phyloP scores from a whole-genome alignment of 2,888 invertebrate species.

The Cephonodes hylas region DNA sequence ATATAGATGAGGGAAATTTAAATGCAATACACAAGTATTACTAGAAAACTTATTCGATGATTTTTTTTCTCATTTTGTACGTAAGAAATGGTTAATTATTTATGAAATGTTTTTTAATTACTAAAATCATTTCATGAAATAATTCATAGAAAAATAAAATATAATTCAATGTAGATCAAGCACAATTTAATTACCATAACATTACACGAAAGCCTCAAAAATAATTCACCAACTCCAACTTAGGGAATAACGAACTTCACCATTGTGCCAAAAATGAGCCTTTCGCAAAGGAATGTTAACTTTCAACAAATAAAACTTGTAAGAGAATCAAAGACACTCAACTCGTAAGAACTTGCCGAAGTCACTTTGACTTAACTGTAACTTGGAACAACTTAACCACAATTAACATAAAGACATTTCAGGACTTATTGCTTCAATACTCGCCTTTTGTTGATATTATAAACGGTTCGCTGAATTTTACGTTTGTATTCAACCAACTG shows the following conservation, averaged over 20 bases:
- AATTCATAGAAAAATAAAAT: no score
- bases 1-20: no score
- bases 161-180: not conserved
- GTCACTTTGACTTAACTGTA: slow-evolving; percentile 34
- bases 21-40: no score
- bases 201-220: not conserved
- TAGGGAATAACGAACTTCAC: not conserved
- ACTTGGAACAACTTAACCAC: slow-evolving; percentile 37
- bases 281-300: not conserved
- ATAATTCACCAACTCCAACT: not conserved
- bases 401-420: slow-evolving; percentile 47
- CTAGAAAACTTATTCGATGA: no score
- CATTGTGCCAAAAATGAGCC: not conserved
- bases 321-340: not conserved
- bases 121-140: no score
- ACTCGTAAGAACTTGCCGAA: not conserved
- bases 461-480: not conserved
- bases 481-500: not conserved
- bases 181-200: not conserved
- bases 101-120: no score
- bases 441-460: slow-evolving; percentile 4
- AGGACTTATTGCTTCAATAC: not conserved
- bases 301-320: slow-evolving; percentile 5
- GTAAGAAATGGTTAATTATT: not conserved
- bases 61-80: not conserved